Base-by-base conservation (phyloP, 2,888 invertebrate genomes). In the Tenthredo notha region DNA sequence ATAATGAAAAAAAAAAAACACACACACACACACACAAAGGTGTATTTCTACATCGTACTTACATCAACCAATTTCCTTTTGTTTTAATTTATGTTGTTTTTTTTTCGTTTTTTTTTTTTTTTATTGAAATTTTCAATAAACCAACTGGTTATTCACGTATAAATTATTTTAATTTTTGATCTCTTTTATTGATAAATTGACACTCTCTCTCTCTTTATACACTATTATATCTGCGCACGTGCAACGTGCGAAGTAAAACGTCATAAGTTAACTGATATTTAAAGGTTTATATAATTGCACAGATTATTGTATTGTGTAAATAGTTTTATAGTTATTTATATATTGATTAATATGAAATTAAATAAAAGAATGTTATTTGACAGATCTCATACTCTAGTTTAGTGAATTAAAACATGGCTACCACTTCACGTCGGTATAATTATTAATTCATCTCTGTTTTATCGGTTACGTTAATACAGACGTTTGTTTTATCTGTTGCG, bases 141-240 rank as follows among this genome's bases (percentile, higher is more conserved):
- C 25, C 25, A 18, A 6, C 15, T 43, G 12, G 12, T 43, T 21
- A 74, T 25, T 74, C n/a, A 15, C 25, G 72, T 43, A 74, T 74
- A 74, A 77, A 25, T 25, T 29, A 4, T 50, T 29, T 33, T 33
- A 33, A 29, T 67, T 33, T 33, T 25, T 18, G 18, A 15, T 50
- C 6, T 29, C 21, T n/a, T 40, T 43, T 3, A 40, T 21, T 10
- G 40, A 74, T 15, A 74, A 70, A 74, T 74, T 43, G 40, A 74
- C 72, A 21, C 21, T 43, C 72, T 21, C 37, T 37, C 7, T 7
- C 37, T 33, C 33, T 33, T 2, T 33, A 4, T 37, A 37, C 37
- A 50, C 18, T 50, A 50, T 18, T 77, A 25, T 77, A 18, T 47
- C 50, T 33, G 75, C 75, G 50, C 75, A 50, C 50, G 74, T 74